These are phyloP conservation scores for Torymus tubicola DNA, from an alignment of 2,888 invertebrate species.

Conservation along the genomic window DNA sequence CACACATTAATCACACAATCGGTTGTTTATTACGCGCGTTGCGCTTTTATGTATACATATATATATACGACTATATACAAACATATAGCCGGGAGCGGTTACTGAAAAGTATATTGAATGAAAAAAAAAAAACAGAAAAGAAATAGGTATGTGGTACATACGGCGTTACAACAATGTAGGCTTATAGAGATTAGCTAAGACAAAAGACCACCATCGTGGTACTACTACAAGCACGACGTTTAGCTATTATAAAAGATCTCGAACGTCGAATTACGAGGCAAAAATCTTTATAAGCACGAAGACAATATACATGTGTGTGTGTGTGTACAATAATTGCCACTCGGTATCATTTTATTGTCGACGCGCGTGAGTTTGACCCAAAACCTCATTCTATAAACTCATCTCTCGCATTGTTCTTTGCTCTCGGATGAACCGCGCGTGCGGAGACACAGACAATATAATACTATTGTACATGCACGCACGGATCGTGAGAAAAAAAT, in stretches of 20 bases:
- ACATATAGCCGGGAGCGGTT: too few species aligned
- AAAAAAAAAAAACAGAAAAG: too few species aligned
- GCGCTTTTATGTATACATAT: too few species aligned
- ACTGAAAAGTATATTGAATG: too few species aligned
- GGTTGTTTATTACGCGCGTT: too few species aligned
- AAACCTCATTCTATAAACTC: background rate
- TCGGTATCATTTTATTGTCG: slow-evolving; percentile 38
- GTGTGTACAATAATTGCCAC: slow-evolving; percentile 18
- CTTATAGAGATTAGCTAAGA: background rate
- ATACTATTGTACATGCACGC: background rate
- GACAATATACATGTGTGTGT: background rate
- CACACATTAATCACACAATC: too few species aligned
- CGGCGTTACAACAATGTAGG: too few species aligned
- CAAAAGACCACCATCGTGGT: background rate
- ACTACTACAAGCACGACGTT: background rate
- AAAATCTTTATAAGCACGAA: background rate
- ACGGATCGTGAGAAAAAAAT: slow-evolving; percentile 35
- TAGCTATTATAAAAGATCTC: slow-evolving; percentile 4
- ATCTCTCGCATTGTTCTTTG: slow-evolving; percentile 30
- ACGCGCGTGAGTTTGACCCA: slow-evolving; percentile 11
- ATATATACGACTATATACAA: too few species aligned
- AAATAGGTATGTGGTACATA: too few species aligned
- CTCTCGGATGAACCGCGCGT: slow-evolving; percentile 31
- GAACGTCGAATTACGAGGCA: slow-evolving; percentile 11
- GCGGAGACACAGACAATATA: slow-evolving; percentile 11